Base-by-base conservation (phyloP, 1,140 invertebrate species). In the Anoplolepis gracilipes region DNA sequence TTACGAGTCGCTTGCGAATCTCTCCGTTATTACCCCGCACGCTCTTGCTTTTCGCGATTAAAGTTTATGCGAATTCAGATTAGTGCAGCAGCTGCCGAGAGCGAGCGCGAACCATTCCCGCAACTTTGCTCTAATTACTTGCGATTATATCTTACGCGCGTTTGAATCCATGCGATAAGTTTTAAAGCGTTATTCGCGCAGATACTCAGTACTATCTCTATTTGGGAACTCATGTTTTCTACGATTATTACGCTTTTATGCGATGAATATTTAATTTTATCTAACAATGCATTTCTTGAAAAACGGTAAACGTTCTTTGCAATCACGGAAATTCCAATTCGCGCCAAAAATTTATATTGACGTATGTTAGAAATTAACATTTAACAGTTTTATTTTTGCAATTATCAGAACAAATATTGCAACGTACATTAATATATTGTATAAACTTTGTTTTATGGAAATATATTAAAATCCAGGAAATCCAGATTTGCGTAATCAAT, bases 21-120 rank as follows among this genome's bases (percentile, higher is more conserved):
- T 72, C 53, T 16, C 36, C 49, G 13, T n/a, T 11, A 28, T 16
- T 39, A 28, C 10, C 64, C 28, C 0, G n/a, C 59, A 2, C 46
- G 19, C 57, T 42, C 42, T 36, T 33, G 13, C 16, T 69, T 42
- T 70, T 19, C 30, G n/a, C 8, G 67, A 82, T 73, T 82, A 82
- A 82, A 73, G 67, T 82, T 73, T 73, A 82, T 25, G 85, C 39
- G 64, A 86, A 86, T 86, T 75, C 55, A 67, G 49, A 87, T 87
- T 70, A 81, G 53, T 53, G 67, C 62, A 55, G 49, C 81, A 69
- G 78, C 59, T 64, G 72, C 75, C 46, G 65, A 10, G 46, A 73
- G 16, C 42, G 13, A 73, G 46, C 78, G 36, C 69, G 59, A 72
- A 39, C 28, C 46, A n/a, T 49, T 28, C 67, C n/a, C 53, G 49